Evolutionary conservation across 2,888 invertebrate species (phyloP).

Genomic region (Agriopis leucophaearia): DNA sequence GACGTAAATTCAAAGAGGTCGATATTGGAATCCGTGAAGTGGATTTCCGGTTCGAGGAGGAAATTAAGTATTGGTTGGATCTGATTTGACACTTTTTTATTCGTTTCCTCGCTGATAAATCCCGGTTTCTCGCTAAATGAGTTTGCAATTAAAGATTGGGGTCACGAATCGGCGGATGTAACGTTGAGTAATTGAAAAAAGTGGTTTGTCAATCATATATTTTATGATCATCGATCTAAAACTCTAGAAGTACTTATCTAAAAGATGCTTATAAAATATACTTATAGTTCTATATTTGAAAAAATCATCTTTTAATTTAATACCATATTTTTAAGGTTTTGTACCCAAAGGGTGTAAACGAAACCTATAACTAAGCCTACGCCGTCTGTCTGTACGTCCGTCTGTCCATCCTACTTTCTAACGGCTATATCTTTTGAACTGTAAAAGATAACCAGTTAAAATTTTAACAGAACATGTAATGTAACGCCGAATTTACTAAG

Average conservation of each 20-base stretch:
- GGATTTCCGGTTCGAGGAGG: slow-evolving; percentile 23
- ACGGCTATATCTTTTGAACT: too few relatives aligned
- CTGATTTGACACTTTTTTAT: slow-evolving; percentile 37
- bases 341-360: too few relatives aligned
- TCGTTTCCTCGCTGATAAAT: slow-evolving; percentile 21
- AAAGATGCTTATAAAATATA: not conserved
- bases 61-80: slow-evolving; percentile 33
- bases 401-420: too few relatives aligned
- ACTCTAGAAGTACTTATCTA: not conserved
- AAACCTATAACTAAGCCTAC: too few relatives aligned
- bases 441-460: too few relatives aligned
- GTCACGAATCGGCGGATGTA: not conserved
- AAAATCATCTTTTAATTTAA: too few relatives aligned
- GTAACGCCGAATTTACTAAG: too few relatives aligned
- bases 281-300: not conserved
- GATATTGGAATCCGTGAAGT: slow-evolving; percentile 35
- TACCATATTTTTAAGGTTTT: too few relatives aligned
- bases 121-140: slow-evolving; percentile 19
- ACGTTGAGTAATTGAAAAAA: slow-evolving; percentile 6
- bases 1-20: slow-evolving; percentile 25
- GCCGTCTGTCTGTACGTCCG: too few relatives aligned
- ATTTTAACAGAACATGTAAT: too few relatives aligned
- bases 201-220: slow-evolving; percentile 1
- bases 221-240: not conserved
- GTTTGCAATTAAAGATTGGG: slow-evolving; percentile 26